Evolutionary conservation across 2,888 invertebrate species (phyloP).

Genomic region (Orthonevra nobilis): DNA sequence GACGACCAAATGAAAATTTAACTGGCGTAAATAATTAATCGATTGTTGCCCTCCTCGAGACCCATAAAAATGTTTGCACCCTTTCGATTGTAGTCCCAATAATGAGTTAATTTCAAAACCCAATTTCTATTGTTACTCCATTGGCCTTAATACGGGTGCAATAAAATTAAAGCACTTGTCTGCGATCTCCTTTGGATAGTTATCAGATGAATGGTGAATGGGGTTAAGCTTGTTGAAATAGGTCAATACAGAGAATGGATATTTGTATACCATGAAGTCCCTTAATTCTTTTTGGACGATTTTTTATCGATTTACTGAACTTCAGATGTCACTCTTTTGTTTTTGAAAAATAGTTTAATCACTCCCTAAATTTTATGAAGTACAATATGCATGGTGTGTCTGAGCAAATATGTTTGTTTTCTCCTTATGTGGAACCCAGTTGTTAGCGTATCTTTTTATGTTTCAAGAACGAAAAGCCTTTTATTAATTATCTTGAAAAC

Average conservation of each 20-base stretch:
- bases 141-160: neutral
- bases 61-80: slow-evolving; percentile 19
- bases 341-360: slow-evolving; percentile 26
- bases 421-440: too few relatives aligned
- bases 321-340: too few relatives aligned
- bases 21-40: slow-evolving; percentile 50
- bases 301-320: too few relatives aligned
- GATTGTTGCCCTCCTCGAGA: slow-evolving; percentile 32
- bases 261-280: slow-evolving; percentile 24
- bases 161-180: neutral
- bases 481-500: too few relatives aligned
- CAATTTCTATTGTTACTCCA: neutral
- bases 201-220: neutral
- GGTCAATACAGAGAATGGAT: slow-evolving; percentile 20
- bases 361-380: too few relatives aligned
- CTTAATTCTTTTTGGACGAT: slow-evolving; percentile 5
- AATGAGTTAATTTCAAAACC: slow-evolving; percentile 17
- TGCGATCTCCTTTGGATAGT: slow-evolving; percentile 4
- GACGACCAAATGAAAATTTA: slow-evolving; percentile 25
- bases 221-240: neutral
- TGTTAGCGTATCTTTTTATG: too few relatives aligned
- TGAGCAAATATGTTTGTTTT: too few relatives aligned
- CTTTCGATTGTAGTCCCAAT: neutral
- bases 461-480: too few relatives aligned
- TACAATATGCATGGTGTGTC: too few relatives aligned